phyloP scores from a whole-genome alignment of 1,140 invertebrate species.

The Branchinecta lindahli region DNA sequence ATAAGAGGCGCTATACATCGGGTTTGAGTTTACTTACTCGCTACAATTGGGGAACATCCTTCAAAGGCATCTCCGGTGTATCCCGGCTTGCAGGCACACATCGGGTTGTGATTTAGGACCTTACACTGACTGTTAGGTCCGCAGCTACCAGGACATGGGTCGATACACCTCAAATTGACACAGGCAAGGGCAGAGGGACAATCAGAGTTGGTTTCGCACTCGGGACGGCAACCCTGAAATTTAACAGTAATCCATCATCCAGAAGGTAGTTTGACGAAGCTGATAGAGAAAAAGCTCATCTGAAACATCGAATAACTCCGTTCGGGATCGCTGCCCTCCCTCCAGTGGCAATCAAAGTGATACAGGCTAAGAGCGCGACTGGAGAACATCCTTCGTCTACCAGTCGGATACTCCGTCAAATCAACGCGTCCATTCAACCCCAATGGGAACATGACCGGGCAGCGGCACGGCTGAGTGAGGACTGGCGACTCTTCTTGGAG shows the following conservation, averaged over 20 bases:
- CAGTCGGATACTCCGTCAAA: no score
- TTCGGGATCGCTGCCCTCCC: no score
- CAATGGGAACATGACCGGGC: no score
- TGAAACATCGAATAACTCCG: no score
- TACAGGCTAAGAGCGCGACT: no score
- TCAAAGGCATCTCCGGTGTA: conserved; percentile 52
- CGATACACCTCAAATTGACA: conserved; percentile 57
- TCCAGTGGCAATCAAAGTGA: no score
- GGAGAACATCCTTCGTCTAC: no score
- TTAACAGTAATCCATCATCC: conserved; percentile 14
- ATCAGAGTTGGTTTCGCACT: conserved; percentile 52
- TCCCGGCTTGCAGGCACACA: conserved; percentile 40
- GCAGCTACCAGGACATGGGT: conserved; percentile 60
- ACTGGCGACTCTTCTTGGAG: no score
- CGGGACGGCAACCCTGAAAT: conserved; percentile 40
- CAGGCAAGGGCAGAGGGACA: conserved; percentile 64
- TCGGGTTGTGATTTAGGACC: conserved; percentile 20
- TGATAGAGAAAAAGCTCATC: neutral
- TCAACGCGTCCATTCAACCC: no score
- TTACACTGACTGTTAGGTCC: conserved; percentile 26
- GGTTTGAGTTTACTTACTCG: conserved; percentile 16
- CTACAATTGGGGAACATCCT: conserved; percentile 30
- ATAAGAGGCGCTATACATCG: no score
- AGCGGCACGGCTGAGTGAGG: no score
- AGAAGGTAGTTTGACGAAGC: neutral